A percentile compares a stretch with the other conserved stretches of the same genome.
Conservation (phyloP, 2,797 vertebrate species). For the Dromococcyx pavoninus region DNA sequence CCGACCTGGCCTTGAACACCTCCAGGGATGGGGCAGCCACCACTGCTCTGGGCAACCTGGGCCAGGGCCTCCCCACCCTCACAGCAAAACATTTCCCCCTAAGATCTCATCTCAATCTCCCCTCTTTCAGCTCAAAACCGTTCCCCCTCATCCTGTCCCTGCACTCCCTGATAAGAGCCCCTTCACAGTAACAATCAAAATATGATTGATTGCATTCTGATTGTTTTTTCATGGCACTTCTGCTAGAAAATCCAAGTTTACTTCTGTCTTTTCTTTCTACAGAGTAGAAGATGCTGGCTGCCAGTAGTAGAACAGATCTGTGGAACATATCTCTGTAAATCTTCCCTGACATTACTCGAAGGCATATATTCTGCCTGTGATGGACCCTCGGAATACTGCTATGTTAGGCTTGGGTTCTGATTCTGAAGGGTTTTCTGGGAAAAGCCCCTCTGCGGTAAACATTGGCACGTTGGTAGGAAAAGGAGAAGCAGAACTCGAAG, state of each 20-base stretch:
- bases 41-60: too few relatives aligned
- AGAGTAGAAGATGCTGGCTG: constrained; percentile 74
- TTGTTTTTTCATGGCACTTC: background rate
- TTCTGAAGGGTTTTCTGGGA: constrained; percentile 79
- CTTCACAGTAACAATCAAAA: too few relatives aligned
- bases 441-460: constrained; percentile 71
- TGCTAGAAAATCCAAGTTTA: background rate
- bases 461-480: constrained; percentile 67
- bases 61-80: too few relatives aligned
- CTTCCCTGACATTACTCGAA: constrained; percentile 58
- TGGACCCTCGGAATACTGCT: constrained; percentile 82
- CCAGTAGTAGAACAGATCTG: constrained; percentile 55
- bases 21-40: too few relatives aligned
- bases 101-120: too few relatives aligned
- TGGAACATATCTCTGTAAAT: constrained; percentile 62
- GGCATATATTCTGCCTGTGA: constrained; percentile 73
- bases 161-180: too few relatives aligned
- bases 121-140: too few relatives aligned
- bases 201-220: background rate
- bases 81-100: too few relatives aligned
- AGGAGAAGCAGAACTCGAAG: constrained; percentile 67
- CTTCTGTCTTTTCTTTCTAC: background rate
- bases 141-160: too few relatives aligned
- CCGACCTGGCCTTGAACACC: too few relatives aligned
- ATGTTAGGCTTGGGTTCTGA: constrained; percentile 82